Percentiles rank a stretch among this genome's conserved stretches.
phyloP scores from a whole-genome alignment of 2,888 invertebrate species.

The Augiades crinisus region DNA sequence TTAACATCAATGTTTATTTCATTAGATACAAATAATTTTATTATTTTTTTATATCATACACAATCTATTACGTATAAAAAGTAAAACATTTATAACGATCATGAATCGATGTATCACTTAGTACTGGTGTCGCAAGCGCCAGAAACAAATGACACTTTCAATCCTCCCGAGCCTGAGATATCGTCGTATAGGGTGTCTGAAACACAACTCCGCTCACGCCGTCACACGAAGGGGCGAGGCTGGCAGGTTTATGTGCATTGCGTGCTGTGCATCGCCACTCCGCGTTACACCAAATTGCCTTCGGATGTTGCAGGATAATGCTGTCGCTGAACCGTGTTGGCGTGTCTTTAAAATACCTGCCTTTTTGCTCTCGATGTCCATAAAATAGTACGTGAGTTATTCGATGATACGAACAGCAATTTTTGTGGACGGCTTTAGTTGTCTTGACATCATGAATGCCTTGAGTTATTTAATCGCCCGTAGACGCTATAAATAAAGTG shows the following conservation, averaged over 20 bases:
- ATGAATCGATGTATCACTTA: too few species aligned
- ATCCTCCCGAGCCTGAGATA: constrained; percentile 37
- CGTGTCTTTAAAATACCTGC: neutral
- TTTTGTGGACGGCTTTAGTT: too few species aligned
- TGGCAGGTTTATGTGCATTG: constrained; percentile 40
- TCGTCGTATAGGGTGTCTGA: constrained; percentile 47
- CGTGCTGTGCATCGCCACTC: constrained; percentile 27
- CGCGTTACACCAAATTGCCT: constrained; percentile 29
- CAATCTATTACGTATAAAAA: too few species aligned
- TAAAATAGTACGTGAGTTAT: constrained; percentile 4
- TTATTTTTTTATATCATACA: too few species aligned
- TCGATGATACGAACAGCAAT: neutral
- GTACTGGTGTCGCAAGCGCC: neutral
- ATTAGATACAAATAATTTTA: too few species aligned
- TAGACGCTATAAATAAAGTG: too few species aligned
- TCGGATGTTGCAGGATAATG: constrained; percentile 24
- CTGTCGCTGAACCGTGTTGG: constrained; percentile 18
- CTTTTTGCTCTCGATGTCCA: neutral
- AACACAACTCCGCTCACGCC: constrained; percentile 41
- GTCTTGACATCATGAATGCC: too few species aligned
- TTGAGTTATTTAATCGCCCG: too few species aligned
- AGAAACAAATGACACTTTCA: constrained; percentile 1
- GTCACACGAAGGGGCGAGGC: constrained; percentile 40
- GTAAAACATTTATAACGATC: too few species aligned
- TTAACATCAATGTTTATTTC: too few species aligned